Evolutionary conservation across 2,888 invertebrate species (phyloP), one percentile per base, ranked within the genome.

Genomic region (Cheilosia variabilis): DNA sequence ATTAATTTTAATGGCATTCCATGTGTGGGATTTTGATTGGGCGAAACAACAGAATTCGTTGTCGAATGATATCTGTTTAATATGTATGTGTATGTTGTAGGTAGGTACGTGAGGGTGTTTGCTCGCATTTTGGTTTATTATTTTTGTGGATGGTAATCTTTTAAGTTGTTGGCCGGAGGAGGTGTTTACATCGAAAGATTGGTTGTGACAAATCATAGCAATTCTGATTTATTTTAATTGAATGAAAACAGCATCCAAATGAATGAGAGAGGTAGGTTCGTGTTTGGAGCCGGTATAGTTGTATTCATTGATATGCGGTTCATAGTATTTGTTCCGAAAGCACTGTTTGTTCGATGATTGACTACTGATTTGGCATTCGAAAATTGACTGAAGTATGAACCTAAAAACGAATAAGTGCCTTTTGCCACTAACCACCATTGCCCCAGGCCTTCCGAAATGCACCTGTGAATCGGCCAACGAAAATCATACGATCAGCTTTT

Each of bases 1-100:
- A 82, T 87, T 87, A 82, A 87, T 87, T 87, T 87, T 78, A 87
- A 87, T 87, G 87, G 73, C 52, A 87, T 81, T 68, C 73, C 71
- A 81, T 81, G 77, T 82, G 63, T 73, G 71, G 72, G 79, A 79
- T 80, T 84, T 84, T 78, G 73, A 79, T 79, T 79, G 69, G 53
- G n/a, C 3, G 50, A 47, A 71, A 73, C 66, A 73, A 47, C 45
- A 62, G 43, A 60, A 66, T 43, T 73, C 45, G 22, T 22, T 68
- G 57, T 58, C 50, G 43, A 50, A 41, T 66, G 27, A 27, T 66
- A 53, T 53, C 17, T 57, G 43, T 57, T n/a, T n/a, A n/a, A 55
- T 15, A 27, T 15, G 13, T 2, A 22, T 55, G 10, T 55, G 43
- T 43, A 62, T 57, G 34, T 27, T 2, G 5, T 7, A 27, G 5